Base-by-base conservation (phyloP, 2,113 vertebrate species). In the Kryptolebias marmoratus region DNA sequence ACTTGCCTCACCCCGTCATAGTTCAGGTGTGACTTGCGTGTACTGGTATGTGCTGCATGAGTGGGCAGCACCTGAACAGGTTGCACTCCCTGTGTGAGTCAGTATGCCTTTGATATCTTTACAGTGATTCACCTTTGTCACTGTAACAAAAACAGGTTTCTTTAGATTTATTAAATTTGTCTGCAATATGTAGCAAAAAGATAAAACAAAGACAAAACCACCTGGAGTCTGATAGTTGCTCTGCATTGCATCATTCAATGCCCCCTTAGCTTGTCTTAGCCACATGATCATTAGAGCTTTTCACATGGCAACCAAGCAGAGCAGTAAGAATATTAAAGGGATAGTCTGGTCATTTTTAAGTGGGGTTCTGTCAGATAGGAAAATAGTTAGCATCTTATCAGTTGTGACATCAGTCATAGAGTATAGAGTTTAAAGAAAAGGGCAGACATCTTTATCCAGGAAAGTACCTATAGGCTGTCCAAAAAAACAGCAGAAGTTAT, bases 191-290 rank as follows among this genome's bases (percentile, higher is more conserved):
- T 42, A 9, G 5, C 9, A 8, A 10, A 5, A 9, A 9, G 1
- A 72, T 44, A 49, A 50, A 28, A 14, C 47, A 8, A 22, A 22
- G 22, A 22, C 52, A 55, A 32, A 68, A 27, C 60, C 75, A 87
- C 81, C 79, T 87, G 85, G 72, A 30, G 15, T 63, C 27, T 53
- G 67, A 56, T 61, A 66, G 60, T 91, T 91, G 73, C 87, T 44
- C 22, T n/a, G 5, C 42, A 58, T 91, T 91, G 88, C 90, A 85
- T 90, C 90, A 91, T 58, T 63, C 61, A 45, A 48, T 36, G 77
- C 74, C 80, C 27, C 13, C 39, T 53, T 10, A 77, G 61, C 58
- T 63, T 76, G 76, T 73, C 53, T 59, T 58, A 73, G 63, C 71
- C 76, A 44, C 74, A 36, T 48, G 68, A 58, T 9, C 11, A 13